These are phyloP conservation scores for Andricus curvator DNA, from an alignment of 2,888 invertebrate species.

Conservation along the genomic window DNA sequence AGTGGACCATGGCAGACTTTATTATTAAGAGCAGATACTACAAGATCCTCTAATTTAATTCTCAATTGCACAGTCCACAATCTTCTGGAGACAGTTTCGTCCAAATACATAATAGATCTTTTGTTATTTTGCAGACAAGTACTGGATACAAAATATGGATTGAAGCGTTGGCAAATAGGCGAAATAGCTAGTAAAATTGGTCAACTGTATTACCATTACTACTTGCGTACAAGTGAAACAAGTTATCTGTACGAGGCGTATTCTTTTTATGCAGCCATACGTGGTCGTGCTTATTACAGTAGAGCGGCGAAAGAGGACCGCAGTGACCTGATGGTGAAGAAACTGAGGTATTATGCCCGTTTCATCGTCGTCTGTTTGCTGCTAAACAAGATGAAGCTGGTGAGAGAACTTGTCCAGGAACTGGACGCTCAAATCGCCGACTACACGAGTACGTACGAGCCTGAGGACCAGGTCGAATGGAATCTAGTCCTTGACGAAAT, in stretches of 20 bases:
- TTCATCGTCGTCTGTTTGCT: constrained; percentile 97
- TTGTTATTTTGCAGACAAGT: constrained; percentile 81
- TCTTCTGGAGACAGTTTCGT: neutral
- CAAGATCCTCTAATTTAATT: neutral
- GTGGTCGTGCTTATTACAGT: constrained; percentile 96
- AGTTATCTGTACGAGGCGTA: constrained; percentile 97
- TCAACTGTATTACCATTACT: constrained; percentile 98
- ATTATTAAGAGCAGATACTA: neutral
- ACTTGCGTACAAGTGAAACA: constrained; percentile 97
- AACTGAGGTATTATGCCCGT: constrained; percentile 93
- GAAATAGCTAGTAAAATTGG: constrained; percentile 99
- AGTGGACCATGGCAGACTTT: neutral
- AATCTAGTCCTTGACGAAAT: constrained; percentile 96
- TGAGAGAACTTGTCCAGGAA: constrained; percentile 94
- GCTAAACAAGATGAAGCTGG: constrained; percentile 95
- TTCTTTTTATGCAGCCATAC: constrained; percentile 97
- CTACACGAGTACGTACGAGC: constrained; percentile 96
- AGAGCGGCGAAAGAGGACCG: constrained; percentile 95
- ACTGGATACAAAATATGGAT: constrained; percentile 94
- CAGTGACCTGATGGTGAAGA: constrained; percentile 98
- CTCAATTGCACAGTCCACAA: neutral
- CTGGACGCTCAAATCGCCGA: constrained; percentile 96
- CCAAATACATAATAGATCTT: neutral
- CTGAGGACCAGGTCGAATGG: constrained; percentile 97
- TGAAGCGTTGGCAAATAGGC: constrained; percentile 99